phyloP scores from a whole-genome alignment of 2,888 invertebrate species.

The Heliconius ismenius region DNA sequence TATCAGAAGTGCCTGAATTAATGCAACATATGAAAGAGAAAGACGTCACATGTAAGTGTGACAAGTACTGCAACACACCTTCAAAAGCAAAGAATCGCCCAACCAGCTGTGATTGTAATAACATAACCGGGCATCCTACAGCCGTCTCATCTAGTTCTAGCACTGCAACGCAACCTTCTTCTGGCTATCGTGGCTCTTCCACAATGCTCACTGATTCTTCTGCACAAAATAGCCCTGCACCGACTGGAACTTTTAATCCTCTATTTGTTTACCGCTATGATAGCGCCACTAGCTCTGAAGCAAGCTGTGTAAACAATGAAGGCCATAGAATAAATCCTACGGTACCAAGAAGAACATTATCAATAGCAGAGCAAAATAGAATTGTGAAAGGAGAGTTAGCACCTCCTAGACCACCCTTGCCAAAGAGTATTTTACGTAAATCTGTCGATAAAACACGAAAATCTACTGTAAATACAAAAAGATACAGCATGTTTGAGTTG shows the following conservation, averaged over 20 bases:
- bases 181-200: slow-evolving; percentile 93
- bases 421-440: slow-evolving; percentile 87
- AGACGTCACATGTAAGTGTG: slow-evolving; percentile 65
- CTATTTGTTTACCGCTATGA: slow-evolving; percentile 92
- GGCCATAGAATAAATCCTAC: slow-evolving; percentile 76
- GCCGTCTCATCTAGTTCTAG: slow-evolving; percentile 85
- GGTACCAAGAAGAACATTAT: slow-evolving; percentile 86
- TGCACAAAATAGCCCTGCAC: slow-evolving; percentile 85
- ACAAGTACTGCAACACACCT: slow-evolving; percentile 73
- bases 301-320: slow-evolving; percentile 84
- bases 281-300: slow-evolving; percentile 87
- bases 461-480: slow-evolving; percentile 80
- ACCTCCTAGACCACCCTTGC: slow-evolving; percentile 87
- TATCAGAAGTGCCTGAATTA: slow-evolving; percentile 91
- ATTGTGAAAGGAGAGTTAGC: slow-evolving; percentile 76
- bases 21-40: slow-evolving; percentile 83
- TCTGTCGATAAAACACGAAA: slow-evolving; percentile 81
- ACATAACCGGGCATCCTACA: slow-evolving; percentile 79
- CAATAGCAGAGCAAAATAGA: slow-evolving; percentile 80
- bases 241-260: slow-evolving; percentile 84
- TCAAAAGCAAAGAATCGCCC: slow-evolving; percentile 82
- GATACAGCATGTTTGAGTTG: slow-evolving; percentile 92
- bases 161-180: slow-evolving; percentile 90
- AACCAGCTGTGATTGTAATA: slow-evolving; percentile 83
- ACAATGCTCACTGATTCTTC: slow-evolving; percentile 90